Base-by-base conservation (phyloP, 2,888 invertebrate species). In the Eudasyphora cyanicolor region DNA sequence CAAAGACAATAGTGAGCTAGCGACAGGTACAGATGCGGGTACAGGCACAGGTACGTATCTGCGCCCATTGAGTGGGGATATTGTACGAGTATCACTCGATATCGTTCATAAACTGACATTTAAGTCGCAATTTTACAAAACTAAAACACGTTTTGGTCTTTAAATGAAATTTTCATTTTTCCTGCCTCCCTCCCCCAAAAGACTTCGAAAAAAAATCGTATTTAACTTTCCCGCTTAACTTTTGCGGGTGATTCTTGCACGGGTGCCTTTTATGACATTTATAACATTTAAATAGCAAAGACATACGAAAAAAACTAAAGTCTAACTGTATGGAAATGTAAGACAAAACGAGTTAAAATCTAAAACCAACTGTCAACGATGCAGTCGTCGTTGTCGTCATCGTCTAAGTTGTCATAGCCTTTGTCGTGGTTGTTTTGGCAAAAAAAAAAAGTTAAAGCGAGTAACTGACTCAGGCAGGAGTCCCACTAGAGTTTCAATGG, bases 21-120 rank as follows among this genome's bases (percentile, higher is more conserved):
- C n/a, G n/a, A n/a, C n/a, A n/a, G n/a, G n/a, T n/a, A n/a, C n/a
- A n/a, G n/a, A n/a, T n/a, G n/a, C n/a, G n/a, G n/a, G n/a, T n/a
- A n/a, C n/a, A n/a, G n/a, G n/a, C n/a, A 21, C 2, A 21, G 45
- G 14, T 45, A 45, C 45, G 6, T 21, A 12, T 54, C n/a, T n/a
- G 4, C 24, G 21, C 8, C 51, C 10, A 54, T n/a, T n/a, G n/a
- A n/a, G n/a, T n/a, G n/a, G n/a, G n/a, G n/a, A 19, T 62, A 32
- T 32, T 17, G 57, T n/a, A n/a, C n/a, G n/a, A n/a, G n/a, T n/a
- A 32, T 62, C 29, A 17, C 35, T n/a, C n/a, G 32, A 12, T 62
- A 62, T 62, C 32, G 62, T 17, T 17, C 62, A 62, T 62, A 62
- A 32, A 62, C 29, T 35, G 62, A 62, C 62, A 62, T 62, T 62